These are phyloP conservation scores for Oikopleura albicans DNA, from an alignment of 23 tunicate species.

Conservation along the genomic window DNA sequence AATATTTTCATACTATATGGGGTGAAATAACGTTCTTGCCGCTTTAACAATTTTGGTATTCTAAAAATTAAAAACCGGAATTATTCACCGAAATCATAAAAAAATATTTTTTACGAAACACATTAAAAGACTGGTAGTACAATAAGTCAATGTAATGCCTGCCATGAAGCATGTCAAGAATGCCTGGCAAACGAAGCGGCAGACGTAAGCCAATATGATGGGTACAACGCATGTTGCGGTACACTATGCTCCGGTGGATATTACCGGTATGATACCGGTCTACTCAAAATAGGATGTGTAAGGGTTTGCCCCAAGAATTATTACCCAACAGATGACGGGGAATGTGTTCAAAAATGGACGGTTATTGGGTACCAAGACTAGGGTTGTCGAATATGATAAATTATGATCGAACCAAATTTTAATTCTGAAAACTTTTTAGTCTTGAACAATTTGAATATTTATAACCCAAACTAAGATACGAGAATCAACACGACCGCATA, in stretches of 20 bases:
- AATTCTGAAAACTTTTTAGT: too few relatives aligned
- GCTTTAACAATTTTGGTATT: too few relatives aligned
- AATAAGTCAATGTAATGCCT: neutral
- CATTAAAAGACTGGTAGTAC: too few relatives aligned
- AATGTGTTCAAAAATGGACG: neutral
- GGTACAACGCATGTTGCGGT: neutral
- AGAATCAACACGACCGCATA: neutral
- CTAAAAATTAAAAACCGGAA: too few relatives aligned
- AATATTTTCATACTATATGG: too few relatives aligned
- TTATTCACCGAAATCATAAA: too few relatives aligned
- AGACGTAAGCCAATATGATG: neutral
- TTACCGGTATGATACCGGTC: neutral
- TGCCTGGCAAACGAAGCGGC: neutral
- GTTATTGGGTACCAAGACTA: neutral
- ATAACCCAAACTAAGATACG: too few relatives aligned
- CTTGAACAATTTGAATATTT: too few relatives aligned
- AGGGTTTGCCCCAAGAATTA: neutral
- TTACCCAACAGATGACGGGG: neutral
- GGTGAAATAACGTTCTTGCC: too few relatives aligned
- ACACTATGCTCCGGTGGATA: neutral
- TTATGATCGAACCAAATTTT: too few relatives aligned
- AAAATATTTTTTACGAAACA: too few relatives aligned
- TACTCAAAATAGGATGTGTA: neutral
- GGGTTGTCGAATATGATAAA: too few relatives aligned
- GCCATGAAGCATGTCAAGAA: neutral